Base-by-base conservation (phyloP, 2,888 invertebrate genomes). In the Drosophila affinis region DNA sequence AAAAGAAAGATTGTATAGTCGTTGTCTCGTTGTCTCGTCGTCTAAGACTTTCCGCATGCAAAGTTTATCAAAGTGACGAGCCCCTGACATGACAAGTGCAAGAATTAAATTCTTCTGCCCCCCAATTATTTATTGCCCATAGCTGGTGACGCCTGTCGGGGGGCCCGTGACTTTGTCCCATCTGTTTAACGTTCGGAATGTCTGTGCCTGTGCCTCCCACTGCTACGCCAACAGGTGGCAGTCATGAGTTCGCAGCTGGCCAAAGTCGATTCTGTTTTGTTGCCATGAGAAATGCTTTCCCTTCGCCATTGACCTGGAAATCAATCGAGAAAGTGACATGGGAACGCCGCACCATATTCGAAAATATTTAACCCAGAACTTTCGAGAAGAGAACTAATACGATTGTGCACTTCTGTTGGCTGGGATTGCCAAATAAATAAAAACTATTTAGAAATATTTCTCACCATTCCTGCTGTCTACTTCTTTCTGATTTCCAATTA, bases 11-110 rank as follows among this genome's bases (percentile, higher is more conserved):
- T 45, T 1, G 39, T 21, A 9, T 29, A 2, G 29, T 29, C 29
- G 29, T 4, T 1, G 21, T 21, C 21, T 29, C 29, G 29, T 4
- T 1, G 21, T 21, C 21, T 21, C 21, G 21, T 12, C 29, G 47
- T 9, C 53, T 44, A 56, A 67, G 65, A 51, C 56, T 39, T 64
- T 67, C 4, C 67, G 24, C 67, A 34, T 67, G 67, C 21, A 64
- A 34, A 63, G 44, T 49, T 63, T 49, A 29, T 9, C 10, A 9
- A 1, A 14, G n/a, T 55, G 65, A 55, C 56, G 34, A 54, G 56
- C 56, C 48, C 17, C 62, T 39, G 53, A 56, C 63, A 51, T 44
- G 62, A 44, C 48, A 29, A 63, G 7, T 44, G 17, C 44, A n/a
- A 32, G 60, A 17, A 49, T 49, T 59, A 44, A 60, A 49, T 29